These are phyloP conservation scores for Chymomyza costata DNA, from an alignment of 1,140 invertebrate species.

Conservation along the genomic window DNA sequence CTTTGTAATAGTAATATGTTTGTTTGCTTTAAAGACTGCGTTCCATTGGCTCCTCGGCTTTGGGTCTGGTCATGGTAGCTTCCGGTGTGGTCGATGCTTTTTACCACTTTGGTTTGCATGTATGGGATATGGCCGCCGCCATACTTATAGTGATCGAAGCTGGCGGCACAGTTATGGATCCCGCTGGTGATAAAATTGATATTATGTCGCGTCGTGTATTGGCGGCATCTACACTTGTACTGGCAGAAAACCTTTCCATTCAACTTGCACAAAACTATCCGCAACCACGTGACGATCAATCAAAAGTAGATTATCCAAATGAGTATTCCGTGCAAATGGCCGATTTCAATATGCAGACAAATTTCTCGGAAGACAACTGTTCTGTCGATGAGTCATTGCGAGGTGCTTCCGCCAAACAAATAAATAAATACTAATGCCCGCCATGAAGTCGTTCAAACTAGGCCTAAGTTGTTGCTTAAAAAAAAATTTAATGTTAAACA, in stretches of 20 bases:
- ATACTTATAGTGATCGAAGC: slow-evolving; percentile 92
- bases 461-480: no score
- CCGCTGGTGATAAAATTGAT: slow-evolving; percentile 86
- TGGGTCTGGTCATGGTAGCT: slow-evolving; percentile 95
- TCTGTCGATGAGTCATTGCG: no score
- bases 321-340: slow-evolving; percentile 9
- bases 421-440: no score
- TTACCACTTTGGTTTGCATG: slow-evolving; percentile 92
- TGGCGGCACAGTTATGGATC: slow-evolving; percentile 94
- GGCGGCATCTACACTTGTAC: slow-evolving; percentile 82
- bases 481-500: no score
- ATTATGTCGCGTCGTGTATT: slow-evolving; percentile 86
- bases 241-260: slow-evolving; percentile 82
- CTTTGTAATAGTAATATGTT: no score
- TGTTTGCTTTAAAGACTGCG: slow-evolving; percentile 79
- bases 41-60: slow-evolving; percentile 90
- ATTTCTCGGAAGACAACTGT: slow-evolving; percentile 38
- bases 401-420: no score
- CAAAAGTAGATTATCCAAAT: not conserved
- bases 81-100: slow-evolving; percentile 90
- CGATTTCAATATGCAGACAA: slow-evolving; percentile 45
- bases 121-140: slow-evolving; percentile 93
- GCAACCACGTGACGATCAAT: slow-evolving; percentile 43
- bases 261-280: slow-evolving; percentile 75
- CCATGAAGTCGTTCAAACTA: no score